Evolutionary conservation across 1,140 invertebrate species (phyloP), one percentile per base, ranked within the genome.

Genomic region (Dreissena rostriformis): DNA sequence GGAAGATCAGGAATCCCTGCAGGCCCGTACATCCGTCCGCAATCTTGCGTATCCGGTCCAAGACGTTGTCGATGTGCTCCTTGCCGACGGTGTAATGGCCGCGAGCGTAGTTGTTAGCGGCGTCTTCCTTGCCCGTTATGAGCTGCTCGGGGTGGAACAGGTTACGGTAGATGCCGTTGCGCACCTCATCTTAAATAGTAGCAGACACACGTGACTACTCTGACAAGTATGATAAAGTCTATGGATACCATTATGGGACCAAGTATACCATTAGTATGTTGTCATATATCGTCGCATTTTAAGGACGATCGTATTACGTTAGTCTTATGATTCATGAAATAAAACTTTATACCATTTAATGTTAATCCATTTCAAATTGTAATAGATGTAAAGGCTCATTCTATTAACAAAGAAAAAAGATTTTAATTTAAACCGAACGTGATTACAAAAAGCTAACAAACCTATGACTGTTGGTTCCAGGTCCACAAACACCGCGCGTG

Each of bases 81-180:
- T 92, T 92, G 63, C 93, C 93, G 26, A 93, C 87, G 17, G 93
- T 93, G 88, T 94, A 94, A 70, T 93, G 93, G 67, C 92, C 92
- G 22, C 93, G 84, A 22, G 93, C 94, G 80, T 94, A 94, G 87
- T 94, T 94, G 86, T 94, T 94, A 55, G 96, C 96, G 0, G 96
- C 96, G 91, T 97, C 96, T 89, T 97, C 96, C 87, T 96, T 96
- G 39, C 96, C 96, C 87, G 96, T 96, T 92, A 97, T 96, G 75
- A 96, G 89, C 93, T 97, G 96, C 93, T 97, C 96, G 74, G 96
- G 96, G 92, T 97, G 96, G 95, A 97, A 97, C 86, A 97, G 85
- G 28, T 87, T 81, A 10, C 88, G 87, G 74, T 90, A 90, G 0
- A 68, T 70, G 10, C 89, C 89, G 15, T 87, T 88, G 24, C 89